These are phyloP conservation scores for Chromobotia macracanthus DNA, from an alignment of 2,797 vertebrate species.

Conservation along the genomic window DNA sequence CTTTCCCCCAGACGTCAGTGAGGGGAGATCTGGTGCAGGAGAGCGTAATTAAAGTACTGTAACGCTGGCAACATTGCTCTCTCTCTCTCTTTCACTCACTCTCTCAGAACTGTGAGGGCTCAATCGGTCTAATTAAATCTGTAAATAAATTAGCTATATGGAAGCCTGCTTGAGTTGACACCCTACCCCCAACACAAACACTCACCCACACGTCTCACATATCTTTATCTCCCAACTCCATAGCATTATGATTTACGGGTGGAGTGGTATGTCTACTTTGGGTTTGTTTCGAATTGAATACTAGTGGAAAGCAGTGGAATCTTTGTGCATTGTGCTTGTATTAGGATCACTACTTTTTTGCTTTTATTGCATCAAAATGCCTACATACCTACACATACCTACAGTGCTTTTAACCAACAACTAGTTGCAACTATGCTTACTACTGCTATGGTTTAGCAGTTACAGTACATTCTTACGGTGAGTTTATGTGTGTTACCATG, in stretches of 20 bases:
- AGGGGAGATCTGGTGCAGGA: slow-evolving; percentile 75
- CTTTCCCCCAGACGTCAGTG: slow-evolving; percentile 83
- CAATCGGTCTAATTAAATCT: slow-evolving; percentile 74
- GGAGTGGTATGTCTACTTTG: slow-evolving; percentile 18
- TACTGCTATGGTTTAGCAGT: too few relatives aligned
- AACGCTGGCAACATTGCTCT: slow-evolving; percentile 71
- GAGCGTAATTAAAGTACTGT: slow-evolving; percentile 72
- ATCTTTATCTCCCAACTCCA: slow-evolving; percentile 53
- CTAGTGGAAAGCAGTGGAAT: slow-evolving; percentile 20
- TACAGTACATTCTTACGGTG: too few relatives aligned
- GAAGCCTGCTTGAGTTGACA: slow-evolving; percentile 77
- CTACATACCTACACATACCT: background rate
- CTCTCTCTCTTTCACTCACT: slow-evolving; percentile 36
- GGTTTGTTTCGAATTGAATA: background rate
- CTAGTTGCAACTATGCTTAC: too few relatives aligned
- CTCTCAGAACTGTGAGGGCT: slow-evolving; percentile 65
- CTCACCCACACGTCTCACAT: slow-evolving; percentile 48
- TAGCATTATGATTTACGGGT: slow-evolving; percentile 16
- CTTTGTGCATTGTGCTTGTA: background rate
- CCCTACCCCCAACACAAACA: slow-evolving; percentile 59
- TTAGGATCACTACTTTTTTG: background rate
- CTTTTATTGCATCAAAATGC: background rate
- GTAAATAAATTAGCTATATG: slow-evolving; percentile 73
- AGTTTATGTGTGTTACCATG: background rate
- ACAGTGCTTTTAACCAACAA: background rate